A percentile compares a stretch with the other conserved stretches of the same genome.
Conservation (phyloP, 2,888 invertebrate genomes). For the Serripes groenlandicus region DNA sequence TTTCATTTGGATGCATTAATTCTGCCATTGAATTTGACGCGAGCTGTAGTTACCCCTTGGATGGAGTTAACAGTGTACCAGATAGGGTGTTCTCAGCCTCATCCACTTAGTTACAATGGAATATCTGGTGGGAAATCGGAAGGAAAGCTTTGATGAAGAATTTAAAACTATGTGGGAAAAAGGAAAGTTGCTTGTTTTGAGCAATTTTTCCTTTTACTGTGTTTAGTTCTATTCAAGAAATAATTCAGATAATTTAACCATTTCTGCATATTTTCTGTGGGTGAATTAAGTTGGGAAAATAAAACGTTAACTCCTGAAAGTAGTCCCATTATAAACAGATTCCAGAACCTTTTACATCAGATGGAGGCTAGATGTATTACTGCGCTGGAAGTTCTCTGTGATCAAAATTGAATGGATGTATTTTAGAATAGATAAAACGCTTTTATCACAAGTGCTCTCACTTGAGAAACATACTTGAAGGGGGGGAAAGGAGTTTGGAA, state of each 20-base stretch:
- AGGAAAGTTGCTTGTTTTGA: too few relatives aligned
- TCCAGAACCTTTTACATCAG: not conserved
- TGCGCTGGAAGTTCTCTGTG: not conserved
- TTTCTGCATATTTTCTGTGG: not conserved
- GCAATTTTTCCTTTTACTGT: not conserved
- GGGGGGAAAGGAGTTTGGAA: not conserved
- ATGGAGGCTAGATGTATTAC: not conserved
- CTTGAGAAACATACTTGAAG: not conserved
- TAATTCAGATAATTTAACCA: too few relatives aligned
- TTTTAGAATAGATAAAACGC: not conserved
- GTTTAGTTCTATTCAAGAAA: not conserved
- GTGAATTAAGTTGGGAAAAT: not conserved
- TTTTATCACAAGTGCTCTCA: constrained; percentile 2
- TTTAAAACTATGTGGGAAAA: too few relatives aligned
- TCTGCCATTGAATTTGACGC: too few relatives aligned
- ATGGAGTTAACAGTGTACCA: too few relatives aligned
- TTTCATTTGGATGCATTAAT: too few relatives aligned
- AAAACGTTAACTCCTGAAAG: not conserved
- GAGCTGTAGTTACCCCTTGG: too few relatives aligned
- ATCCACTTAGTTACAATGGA: too few relatives aligned
- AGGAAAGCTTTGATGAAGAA: too few relatives aligned
- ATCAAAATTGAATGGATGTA: not conserved
- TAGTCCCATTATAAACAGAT: constrained; percentile 13
- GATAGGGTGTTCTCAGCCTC: too few relatives aligned
- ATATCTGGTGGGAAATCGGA: too few relatives aligned